A percentile compares a stretch with the other conserved stretches of the same genome.
Conservation (phyloP, 23 tunicate species). For the Phallusia fumigata region DNA sequence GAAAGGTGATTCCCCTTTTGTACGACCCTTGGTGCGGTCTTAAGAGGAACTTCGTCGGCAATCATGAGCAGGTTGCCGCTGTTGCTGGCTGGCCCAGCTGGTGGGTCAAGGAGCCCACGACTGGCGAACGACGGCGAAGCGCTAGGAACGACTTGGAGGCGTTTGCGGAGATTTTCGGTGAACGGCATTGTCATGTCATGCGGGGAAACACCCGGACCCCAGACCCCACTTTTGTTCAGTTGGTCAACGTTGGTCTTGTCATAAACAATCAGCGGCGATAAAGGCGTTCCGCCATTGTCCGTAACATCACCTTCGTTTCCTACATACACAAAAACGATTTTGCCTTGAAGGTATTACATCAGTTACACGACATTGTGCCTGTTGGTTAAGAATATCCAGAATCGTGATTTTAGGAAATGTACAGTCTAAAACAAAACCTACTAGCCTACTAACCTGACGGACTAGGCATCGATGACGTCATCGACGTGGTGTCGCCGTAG, state of each 20-base stretch:
- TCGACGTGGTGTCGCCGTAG: slow-evolving; percentile 51
- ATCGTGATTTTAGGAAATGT: too few relatives aligned
- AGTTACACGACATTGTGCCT: too few relatives aligned
- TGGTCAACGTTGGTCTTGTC: neutral
- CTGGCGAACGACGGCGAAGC: slow-evolving; percentile 13
- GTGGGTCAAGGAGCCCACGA: neutral
- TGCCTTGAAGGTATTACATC: too few relatives aligned
- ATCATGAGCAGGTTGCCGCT: neutral
- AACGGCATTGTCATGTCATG: slow-evolving; percentile 32
- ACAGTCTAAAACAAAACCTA: too few relatives aligned
- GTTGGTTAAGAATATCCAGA: too few relatives aligned
- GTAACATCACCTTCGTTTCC: neutral
- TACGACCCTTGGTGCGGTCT: neutral
- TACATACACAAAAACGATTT: neutral
- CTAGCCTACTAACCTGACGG: slow-evolving; percentile 39
- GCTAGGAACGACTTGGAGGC: slow-evolving; percentile 46
- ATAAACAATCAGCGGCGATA: neutral
- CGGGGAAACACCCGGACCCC: slow-evolving; percentile 7
- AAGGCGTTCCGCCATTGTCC: neutral
- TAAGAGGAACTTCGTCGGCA: neutral
- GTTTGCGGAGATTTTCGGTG: slow-evolving; percentile 61
- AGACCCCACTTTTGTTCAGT: neutral
- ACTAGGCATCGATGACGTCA: slow-evolving; percentile 51
- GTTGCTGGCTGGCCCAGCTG: neutral
- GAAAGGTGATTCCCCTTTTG: neutral